Evolutionary conservation across 2,113 vertebrate genomes (phyloP).

Genomic region (Carettochelys insculpta): DNA sequence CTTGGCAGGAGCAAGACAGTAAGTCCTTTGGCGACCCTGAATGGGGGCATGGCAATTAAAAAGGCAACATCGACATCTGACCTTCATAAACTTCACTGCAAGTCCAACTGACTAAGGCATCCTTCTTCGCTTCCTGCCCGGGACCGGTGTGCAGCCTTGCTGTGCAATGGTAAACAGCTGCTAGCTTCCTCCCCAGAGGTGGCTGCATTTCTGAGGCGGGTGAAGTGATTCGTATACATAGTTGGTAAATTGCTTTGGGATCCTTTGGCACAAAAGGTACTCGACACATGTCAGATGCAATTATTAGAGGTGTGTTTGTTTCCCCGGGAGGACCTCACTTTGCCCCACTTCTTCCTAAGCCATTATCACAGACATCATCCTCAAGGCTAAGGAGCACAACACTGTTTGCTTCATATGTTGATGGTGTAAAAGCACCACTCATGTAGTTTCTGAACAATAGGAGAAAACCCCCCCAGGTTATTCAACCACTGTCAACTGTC

Average conservation of each 20-base stretch:
- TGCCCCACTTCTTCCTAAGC: not conserved
- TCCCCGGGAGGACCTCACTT: not conserved
- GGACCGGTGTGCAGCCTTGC: not conserved
- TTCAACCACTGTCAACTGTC: not conserved
- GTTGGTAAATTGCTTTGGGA: not conserved
- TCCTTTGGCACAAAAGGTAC: not conserved
- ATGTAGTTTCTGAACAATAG: not conserved
- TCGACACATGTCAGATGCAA: not conserved
- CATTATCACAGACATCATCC: not conserved
- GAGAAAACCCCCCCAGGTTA: not conserved
- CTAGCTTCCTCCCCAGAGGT: not conserved
- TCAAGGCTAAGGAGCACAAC: too few relatives aligned
- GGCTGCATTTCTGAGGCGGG: not conserved
- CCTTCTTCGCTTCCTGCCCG: not conserved
- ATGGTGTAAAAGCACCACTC: not conserved
- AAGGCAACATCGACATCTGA: not conserved
- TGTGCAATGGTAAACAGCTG: not conserved
- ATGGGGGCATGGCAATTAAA: not conserved
- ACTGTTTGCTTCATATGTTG: not conserved
- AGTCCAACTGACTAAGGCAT: not conserved
- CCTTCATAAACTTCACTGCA: not conserved
- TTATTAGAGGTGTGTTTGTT: not conserved
- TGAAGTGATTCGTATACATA: not conserved
- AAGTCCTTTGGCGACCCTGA: not conserved
- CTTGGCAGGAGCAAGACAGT: not conserved